A percentile compares a stretch with the other conserved stretches of the same genome.
Evolutionary conservation across 1,140 invertebrate species (phyloP).

Genomic region (Sycophaga agraensis): DNA sequence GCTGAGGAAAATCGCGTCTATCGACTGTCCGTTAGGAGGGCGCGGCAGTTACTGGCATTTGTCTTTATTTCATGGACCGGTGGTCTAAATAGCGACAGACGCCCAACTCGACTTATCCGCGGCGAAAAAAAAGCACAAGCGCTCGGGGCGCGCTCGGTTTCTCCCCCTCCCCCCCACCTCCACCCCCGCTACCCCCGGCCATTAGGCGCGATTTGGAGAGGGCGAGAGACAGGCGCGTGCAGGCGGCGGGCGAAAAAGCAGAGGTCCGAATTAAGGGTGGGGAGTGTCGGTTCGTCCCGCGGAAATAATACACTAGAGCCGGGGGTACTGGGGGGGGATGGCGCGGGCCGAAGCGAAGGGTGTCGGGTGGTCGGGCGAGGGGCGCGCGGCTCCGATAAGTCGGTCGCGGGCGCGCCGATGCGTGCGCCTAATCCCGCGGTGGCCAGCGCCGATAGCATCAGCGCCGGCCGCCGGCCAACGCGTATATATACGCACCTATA

Average conservation of each 20-base stretch:
- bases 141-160: too few species aligned
- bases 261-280: background rate
- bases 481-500: too few species aligned
- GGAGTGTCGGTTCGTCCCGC: background rate
- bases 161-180: too few species aligned
- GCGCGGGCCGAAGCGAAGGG: background rate
- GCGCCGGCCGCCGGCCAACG: background rate
- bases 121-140: background rate
- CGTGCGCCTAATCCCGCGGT: constrained; percentile 54
- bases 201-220: background rate
- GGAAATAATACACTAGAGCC: background rate
- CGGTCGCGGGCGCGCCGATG: constrained; percentile 52
- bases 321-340: background rate
- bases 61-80: background rate
- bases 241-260: too few species aligned
- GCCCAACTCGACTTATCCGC: background rate
- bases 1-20: too few species aligned
- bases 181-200: too few species aligned
- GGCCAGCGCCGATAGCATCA: constrained; percentile 53
- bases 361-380: too few species aligned
- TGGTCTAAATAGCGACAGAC: background rate
- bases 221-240: too few species aligned
- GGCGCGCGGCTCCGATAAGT: constrained; percentile 36
- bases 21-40: too few species aligned
- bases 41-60: too few species aligned